Evolutionary conservation across 2,113 vertebrate species (phyloP).

Genomic region (Mirza zaza): DNA sequence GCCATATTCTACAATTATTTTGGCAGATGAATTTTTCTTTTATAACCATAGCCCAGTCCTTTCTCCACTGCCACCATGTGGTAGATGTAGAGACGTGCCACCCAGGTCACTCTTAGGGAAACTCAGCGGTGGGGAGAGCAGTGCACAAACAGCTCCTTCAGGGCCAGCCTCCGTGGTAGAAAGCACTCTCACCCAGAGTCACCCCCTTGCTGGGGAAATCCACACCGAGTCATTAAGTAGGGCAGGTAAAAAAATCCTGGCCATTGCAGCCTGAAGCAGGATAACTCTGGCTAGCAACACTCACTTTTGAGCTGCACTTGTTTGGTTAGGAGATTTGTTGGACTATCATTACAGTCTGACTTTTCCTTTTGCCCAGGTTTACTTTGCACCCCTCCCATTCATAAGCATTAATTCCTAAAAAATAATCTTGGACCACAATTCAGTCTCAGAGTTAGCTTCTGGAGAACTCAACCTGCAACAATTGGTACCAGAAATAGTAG

Average conservation of each 20-base stretch:
- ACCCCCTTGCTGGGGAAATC: not conserved
- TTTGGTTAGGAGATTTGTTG: not conserved
- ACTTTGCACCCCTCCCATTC: not conserved
- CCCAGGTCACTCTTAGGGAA: not conserved
- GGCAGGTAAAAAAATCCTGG: not conserved
- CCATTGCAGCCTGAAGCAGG: accelerated
- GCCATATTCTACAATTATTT: not conserved
- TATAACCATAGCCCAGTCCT: not conserved
- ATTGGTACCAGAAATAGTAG: not conserved
- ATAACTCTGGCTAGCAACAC: not conserved
- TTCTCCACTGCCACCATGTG: constrained; percentile 25
- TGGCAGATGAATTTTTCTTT: not conserved
- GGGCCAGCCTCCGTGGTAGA: not conserved
- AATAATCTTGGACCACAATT: not conserved
- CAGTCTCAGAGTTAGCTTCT: not conserved
- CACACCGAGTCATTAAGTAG: not conserved
- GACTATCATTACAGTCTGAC: not conserved
- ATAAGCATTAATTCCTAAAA: not conserved
- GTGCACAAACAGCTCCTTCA: not conserved
- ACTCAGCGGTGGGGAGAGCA: accelerated
- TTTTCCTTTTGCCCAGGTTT: not conserved
- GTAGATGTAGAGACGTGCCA: not conserved
- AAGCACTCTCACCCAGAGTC: not conserved
- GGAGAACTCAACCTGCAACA: not conserved
- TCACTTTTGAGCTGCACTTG: not conserved